These are phyloP conservation scores for Dryococelus australis DNA, from an alignment of 2,888 invertebrate genomes.

Conservation along the genomic window DNA sequence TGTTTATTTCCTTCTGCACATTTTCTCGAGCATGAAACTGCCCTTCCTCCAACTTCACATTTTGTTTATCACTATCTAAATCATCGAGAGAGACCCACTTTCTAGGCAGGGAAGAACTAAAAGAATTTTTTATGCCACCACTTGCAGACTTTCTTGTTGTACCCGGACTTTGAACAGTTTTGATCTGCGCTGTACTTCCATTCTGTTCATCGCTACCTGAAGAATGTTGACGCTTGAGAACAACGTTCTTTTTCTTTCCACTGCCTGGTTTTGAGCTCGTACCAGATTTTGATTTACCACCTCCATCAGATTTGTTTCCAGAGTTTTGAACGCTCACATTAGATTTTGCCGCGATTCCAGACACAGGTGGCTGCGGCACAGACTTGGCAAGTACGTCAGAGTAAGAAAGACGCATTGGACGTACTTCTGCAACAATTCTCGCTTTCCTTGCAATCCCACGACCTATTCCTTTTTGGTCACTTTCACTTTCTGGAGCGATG, in stretches of 20 bases:
- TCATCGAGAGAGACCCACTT: conserved; percentile 70
- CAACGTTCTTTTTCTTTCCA: conserved; percentile 43
- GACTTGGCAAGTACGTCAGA: conserved; percentile 83
- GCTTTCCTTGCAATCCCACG: conserved; percentile 35
- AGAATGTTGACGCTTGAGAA: conserved; percentile 63
- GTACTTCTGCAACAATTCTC: conserved; percentile 59
- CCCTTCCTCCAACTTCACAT: conserved; percentile 34
- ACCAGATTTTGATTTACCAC: conserved; percentile 36
- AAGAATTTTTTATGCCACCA: conserved; percentile 23
- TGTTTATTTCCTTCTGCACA: conserved; percentile 29
- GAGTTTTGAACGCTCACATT: background rate
- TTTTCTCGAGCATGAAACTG: conserved; percentile 37
- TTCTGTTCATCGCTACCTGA: conserved; percentile 63
- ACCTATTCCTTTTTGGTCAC: conserved; percentile 50
- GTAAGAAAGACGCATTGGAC: conserved; percentile 86
- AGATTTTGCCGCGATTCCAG: background rate
- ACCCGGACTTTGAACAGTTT: conserved; percentile 31
- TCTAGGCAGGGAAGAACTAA: conserved; percentile 55
- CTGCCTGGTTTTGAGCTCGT: conserved; percentile 18
- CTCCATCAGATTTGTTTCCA: conserved; percentile 56
- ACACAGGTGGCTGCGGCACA: conserved; percentile 53
- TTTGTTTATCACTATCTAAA: conserved; percentile 59
- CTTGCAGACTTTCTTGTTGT: conserved; percentile 37
- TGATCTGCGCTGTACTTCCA: conserved; percentile 35
- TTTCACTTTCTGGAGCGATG: conserved; percentile 40